Conservation (phyloP, 2,113 vertebrate genomes). For the Alligator sinensis region DNA sequence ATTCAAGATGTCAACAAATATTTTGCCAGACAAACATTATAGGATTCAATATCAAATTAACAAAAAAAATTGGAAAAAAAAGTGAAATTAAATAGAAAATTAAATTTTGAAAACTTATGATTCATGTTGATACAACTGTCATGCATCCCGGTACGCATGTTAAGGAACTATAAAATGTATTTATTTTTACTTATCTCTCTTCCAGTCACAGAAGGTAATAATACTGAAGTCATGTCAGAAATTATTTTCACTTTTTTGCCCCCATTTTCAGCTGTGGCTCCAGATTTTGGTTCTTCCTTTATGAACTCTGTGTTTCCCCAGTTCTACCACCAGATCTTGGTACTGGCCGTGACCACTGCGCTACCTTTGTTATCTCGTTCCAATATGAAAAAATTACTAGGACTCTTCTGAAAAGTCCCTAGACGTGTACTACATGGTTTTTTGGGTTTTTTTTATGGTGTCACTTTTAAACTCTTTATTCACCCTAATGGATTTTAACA, state of each 20-base stretch:
- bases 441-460: not conserved
- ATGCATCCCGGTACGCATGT: not conserved
- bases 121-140: not conserved
- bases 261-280: not conserved
- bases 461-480: not conserved
- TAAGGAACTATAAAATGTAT: fast-evolving
- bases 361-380: not conserved
- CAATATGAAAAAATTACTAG: too few relatives aligned
- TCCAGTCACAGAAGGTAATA: not conserved
- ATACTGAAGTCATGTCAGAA: not conserved
- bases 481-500: not conserved
- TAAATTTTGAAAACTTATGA: not conserved
- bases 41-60: not conserved
- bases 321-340: not conserved
- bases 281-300: not conserved
- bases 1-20: not conserved
- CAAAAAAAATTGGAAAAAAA: not conserved
- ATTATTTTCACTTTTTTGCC: not conserved
- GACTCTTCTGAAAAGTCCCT: too few relatives aligned
- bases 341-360: not conserved
- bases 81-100: not conserved
- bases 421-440: too few relatives aligned
- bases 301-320: not conserved
- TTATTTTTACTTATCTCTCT: not conserved
- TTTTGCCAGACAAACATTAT: not conserved